These are phyloP conservation scores for Tolmerus cingulatus DNA, from an alignment of 2,888 invertebrate genomes.

Conservation along the genomic window DNA sequence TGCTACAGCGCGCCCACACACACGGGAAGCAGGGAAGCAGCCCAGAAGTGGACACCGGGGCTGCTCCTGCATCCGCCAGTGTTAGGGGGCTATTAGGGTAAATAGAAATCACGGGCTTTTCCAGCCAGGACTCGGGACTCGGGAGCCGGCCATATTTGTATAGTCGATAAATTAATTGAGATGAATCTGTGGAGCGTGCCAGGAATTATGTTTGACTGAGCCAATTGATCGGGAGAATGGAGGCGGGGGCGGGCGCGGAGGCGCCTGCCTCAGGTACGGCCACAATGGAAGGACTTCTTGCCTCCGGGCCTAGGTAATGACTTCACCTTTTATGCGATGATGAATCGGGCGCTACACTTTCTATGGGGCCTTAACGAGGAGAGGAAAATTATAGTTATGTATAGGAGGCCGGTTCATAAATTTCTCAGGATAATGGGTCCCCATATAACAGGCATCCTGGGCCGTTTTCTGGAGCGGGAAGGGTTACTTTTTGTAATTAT, in stretches of 20 bases:
- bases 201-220: constrained; percentile 17
- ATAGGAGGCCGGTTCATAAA: neutral
- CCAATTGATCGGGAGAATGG: neutral
- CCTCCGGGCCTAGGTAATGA: neutral
- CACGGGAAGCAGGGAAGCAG: neutral
- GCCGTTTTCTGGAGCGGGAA: neutral
- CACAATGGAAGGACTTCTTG: neutral
- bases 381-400: constrained; percentile 24
- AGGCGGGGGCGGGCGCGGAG: neutral
- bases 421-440: constrained; percentile 7
- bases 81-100: neutral
- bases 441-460: neutral
- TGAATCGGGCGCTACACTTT: neutral
- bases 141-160: neutral
- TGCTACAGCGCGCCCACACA: neutral
- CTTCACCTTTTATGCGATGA: constrained; percentile 17
- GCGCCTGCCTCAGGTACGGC: neutral
- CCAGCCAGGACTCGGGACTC: neutral
- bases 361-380: constrained; percentile 12
- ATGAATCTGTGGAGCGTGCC: constrained; percentile 20
- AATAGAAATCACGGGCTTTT: neutral
- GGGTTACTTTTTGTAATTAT: neutral
- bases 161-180: constrained; percentile 27
- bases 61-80: neutral
- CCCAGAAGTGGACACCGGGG: neutral